Conservation (phyloP, 2,113 vertebrate genomes). For the Apteryx mantelli region DNA sequence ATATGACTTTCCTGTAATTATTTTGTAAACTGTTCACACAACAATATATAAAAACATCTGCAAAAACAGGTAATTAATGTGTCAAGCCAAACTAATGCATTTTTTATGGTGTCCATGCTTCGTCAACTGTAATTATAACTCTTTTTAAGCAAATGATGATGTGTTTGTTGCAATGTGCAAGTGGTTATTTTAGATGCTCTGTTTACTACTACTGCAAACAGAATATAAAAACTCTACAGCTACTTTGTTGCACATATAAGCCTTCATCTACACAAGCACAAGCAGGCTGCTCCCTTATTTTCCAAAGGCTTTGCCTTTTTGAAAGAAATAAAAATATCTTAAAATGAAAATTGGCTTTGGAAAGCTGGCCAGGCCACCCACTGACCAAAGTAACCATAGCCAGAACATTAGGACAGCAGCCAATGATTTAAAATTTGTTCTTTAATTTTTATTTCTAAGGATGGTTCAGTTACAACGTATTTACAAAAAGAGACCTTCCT, state of each 20-base stretch:
- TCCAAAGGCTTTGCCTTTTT: constrained; percentile 62
- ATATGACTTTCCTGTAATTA: constrained; percentile 93
- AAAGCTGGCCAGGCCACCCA: constrained; percentile 50
- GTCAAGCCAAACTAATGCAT: constrained; percentile 94
- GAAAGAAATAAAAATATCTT: constrained; percentile 68
- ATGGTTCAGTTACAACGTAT: not conserved
- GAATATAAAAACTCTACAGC: constrained; percentile 80
- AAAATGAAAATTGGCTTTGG: constrained; percentile 53
- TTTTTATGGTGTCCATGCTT: constrained; percentile 92
- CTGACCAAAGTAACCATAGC: constrained; percentile 48
- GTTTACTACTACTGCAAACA: constrained; percentile 85
- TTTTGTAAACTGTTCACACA: constrained; percentile 93
- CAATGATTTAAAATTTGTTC: constrained; percentile 14
- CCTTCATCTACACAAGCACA: constrained; percentile 62
- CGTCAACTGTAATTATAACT: constrained; percentile 93
- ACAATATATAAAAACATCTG: constrained; percentile 96
- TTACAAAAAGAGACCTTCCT: not conserved
- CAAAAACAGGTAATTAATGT: constrained; percentile 97
- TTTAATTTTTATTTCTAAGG: constrained; percentile 41
- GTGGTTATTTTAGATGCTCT: constrained; percentile 89
- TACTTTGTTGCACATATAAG: constrained; percentile 67
- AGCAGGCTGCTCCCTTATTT: constrained; percentile 59
- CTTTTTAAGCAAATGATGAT: constrained; percentile 94
- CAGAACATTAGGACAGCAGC: constrained; percentile 44
- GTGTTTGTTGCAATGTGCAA: constrained; percentile 89